Conservation (phyloP, 2,888 invertebrate species). For the Apamea epomidion region DNA sequence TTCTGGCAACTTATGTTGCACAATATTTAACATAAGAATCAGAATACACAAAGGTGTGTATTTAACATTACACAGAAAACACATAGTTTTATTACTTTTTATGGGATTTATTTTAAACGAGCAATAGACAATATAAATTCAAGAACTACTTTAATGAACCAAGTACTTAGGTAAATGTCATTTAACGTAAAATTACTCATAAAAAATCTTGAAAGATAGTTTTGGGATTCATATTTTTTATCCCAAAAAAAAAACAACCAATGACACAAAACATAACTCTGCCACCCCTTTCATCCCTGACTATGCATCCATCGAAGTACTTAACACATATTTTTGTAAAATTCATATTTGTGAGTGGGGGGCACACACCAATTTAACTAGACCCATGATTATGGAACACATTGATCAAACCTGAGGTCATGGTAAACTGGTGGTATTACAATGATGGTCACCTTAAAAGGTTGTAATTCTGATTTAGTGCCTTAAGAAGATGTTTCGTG, state of each 20-base stretch:
- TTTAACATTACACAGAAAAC: background rate
- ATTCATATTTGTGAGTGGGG: conserved; percentile 74
- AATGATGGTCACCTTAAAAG: conserved; percentile 77
- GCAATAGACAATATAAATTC: background rate
- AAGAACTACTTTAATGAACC: background rate
- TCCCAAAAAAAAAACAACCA: conserved; percentile 3
- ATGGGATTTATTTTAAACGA: background rate
- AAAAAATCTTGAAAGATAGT: background rate
- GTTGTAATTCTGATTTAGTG: conserved; percentile 82
- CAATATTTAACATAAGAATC: background rate
- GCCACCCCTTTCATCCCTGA: conserved; percentile 77
- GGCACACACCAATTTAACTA: conserved; percentile 64
- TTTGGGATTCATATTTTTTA: background rate
- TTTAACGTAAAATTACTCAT: background rate
- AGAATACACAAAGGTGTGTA: background rate
- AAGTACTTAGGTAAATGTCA: background rate
- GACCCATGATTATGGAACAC: conserved; percentile 50
- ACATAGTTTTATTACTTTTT: background rate
- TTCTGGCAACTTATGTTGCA: background rate
- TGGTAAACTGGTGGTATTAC: conserved; percentile 66
- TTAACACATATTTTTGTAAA: conserved; percentile 73
- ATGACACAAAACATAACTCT: conserved; percentile 18
- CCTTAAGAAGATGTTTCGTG: conserved; percentile 72
- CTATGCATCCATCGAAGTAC: conserved; percentile 76
- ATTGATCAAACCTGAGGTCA: conserved; percentile 53